phyloP scores from a whole-genome alignment of 1,140 invertebrate species.

The Meteorus sp. region DNA sequence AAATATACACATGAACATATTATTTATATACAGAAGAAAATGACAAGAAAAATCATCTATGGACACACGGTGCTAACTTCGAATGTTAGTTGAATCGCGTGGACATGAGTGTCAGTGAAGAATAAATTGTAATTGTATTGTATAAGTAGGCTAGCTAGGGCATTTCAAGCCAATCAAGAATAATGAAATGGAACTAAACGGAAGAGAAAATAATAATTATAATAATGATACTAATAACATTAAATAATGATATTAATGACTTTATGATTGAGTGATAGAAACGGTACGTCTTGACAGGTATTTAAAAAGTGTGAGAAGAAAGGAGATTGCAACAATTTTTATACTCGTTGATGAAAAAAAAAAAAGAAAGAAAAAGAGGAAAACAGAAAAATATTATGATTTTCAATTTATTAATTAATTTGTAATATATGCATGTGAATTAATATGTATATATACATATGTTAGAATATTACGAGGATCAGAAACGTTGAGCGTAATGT shows the following conservation, averaged over 20 bases:
- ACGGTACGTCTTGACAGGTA: constrained; percentile 20
- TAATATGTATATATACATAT: constrained; percentile 18
- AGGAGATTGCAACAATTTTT: constrained; percentile 23
- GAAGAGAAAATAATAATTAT: neutral
- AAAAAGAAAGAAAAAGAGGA: constrained; percentile 30
- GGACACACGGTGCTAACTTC: constrained; percentile 15
- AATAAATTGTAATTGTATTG: constrained; percentile 40
- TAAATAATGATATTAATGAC: no score
- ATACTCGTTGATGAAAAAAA: no score
- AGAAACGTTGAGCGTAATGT: constrained; percentile 21
- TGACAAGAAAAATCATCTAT: constrained; percentile 15
- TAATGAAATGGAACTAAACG: constrained; percentile 28
- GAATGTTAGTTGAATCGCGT: constrained; percentile 12
- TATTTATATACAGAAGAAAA: constrained; percentile 22
- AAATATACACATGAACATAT: constrained; percentile 31
- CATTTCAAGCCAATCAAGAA: constrained; percentile 35
- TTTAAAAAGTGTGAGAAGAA: constrained; percentile 13
- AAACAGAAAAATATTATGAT: constrained; percentile 24
- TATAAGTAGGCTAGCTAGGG: constrained; percentile 53
- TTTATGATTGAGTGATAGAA: no score
- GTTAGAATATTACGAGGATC: constrained; percentile 1
- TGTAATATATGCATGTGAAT: constrained; percentile 16
- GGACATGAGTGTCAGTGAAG: constrained; percentile 19
- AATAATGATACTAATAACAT: no score
- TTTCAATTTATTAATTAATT: constrained; percentile 23